Conservation (phyloP, 2,113 vertebrate species). For the Proterorhinus semilunaris region DNA sequence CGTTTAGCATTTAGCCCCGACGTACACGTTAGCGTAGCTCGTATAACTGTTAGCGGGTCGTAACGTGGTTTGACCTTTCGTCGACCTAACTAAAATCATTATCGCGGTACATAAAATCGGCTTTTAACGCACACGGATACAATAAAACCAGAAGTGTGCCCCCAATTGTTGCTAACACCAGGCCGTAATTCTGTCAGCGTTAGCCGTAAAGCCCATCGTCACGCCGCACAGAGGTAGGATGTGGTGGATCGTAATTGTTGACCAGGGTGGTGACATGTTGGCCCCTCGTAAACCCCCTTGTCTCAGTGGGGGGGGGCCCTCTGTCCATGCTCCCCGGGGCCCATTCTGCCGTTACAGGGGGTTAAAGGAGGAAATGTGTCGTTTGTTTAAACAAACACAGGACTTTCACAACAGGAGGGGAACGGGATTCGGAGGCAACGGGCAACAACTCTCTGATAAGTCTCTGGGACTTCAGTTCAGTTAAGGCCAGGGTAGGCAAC, state of each 20-base stretch:
- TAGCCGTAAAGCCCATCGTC: background rate
- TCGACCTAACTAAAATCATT: constrained; percentile 8
- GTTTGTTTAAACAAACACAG: constrained; percentile 1
- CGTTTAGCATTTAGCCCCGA: background rate
- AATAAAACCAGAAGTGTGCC: background rate
- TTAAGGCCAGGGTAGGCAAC: no score
- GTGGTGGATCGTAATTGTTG: background rate
- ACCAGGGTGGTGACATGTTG: background rate
- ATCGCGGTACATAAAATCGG: background rate
- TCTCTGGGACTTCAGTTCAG: background rate
- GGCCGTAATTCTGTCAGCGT: background rate
- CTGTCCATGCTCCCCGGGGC: background rate
- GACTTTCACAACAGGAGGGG: background rate
- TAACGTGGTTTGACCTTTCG: background rate
- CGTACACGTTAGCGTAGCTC: background rate
- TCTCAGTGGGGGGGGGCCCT: background rate
- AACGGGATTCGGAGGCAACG: background rate
- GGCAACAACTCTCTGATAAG: background rate
- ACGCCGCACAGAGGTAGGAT: background rate
- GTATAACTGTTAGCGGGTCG: constrained; percentile 4
- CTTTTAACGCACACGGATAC: background rate
- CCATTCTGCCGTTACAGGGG: background rate
- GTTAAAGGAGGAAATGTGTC: background rate
- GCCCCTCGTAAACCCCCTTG: background rate
- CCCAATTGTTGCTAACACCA: background rate